Evolutionary conservation across 2,888 invertebrate genomes (phyloP), one percentile per base, ranked within the genome.

Genomic region (Theretra japonica): DNA sequence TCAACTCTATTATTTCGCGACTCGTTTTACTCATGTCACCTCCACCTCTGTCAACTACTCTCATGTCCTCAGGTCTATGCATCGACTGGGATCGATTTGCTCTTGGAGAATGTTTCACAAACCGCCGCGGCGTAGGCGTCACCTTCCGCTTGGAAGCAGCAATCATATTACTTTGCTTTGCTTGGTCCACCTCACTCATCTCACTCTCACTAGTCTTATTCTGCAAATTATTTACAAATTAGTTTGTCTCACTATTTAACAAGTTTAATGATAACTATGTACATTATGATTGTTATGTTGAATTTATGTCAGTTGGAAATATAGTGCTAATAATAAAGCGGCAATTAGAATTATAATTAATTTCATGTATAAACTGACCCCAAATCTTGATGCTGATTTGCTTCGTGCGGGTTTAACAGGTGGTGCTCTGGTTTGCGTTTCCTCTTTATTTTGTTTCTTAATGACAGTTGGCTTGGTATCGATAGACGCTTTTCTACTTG

Each of bases 171-270:
- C 86, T 88, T 80, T 89, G 88, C 75, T 82, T 84, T 74, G 77
- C 81, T 85, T 91, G 92, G 84, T 94, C 95, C 41, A 65, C 65
- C 82, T 94, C 95, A 90, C 95, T 95, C 95, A 95, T 94, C 86
- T 95, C 95, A 92, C 95, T 95, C 86, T 95, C 95, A 94, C 95
- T 95, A 89, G 94, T 95, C 84, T 94, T 94, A 89, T 86, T 94
- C 95, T 95, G 94, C 83, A 94, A 94, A 94, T 88, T 72, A 69
- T 68, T 59, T 69, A 69, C 53, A 72, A 83, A 90, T 90, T 91
- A 90, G 82, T 88, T 78, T 81, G 80, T 88, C 83, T 83, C 86
- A 84, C 86, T 83, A 82, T 76, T 78, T 82, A 84, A 82, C 72
- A 76, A 76, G 78, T 80, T 76, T 81, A 86, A 80, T 75, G 73